These are phyloP conservation scores for Meteorus colon DNA, from an alignment of 2,888 invertebrate genomes.

Conservation along the genomic window DNA sequence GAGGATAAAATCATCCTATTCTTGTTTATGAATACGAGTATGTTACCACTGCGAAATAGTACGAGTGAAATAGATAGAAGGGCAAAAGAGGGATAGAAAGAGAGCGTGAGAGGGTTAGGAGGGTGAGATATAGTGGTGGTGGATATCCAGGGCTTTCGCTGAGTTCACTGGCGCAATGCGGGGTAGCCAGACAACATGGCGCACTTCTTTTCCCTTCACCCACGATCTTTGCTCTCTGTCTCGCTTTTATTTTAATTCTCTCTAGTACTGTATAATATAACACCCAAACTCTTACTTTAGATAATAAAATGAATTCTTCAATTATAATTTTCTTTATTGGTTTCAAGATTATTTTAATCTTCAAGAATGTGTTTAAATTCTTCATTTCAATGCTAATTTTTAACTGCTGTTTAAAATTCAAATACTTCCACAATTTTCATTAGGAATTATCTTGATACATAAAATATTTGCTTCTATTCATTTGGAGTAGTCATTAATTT, in stretches of 20 bases:
- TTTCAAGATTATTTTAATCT: no score
- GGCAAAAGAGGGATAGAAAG: background rate
- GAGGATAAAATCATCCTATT: conserved; percentile 13
- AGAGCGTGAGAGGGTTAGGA: background rate
- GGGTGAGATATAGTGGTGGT: conserved; percentile 46
- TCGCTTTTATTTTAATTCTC: conserved; percentile 13
- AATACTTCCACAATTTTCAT: no score
- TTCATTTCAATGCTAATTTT: no score
- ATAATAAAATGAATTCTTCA: no score
- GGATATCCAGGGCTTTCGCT: conserved; percentile 61
- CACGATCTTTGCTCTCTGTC: conserved; percentile 36
- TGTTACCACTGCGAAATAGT: background rate
- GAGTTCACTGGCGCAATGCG: conserved; percentile 71
- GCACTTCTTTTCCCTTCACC: conserved; percentile 56
- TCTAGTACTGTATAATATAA: background rate
- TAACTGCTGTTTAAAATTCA: no score
- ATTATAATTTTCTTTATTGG: no score
- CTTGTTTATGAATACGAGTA: conserved; percentile 19
- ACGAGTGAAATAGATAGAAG: conserved; percentile 13
- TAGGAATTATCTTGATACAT: no score
- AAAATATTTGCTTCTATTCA: no score
- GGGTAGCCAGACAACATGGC: conserved; percentile 71
- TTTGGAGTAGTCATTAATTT: no score
- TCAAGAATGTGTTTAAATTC: no score
- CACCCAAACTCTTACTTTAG: no score